Evolutionary conservation across 2,888 invertebrate species (phyloP).

Genomic region (Adela reaumurella): DNA sequence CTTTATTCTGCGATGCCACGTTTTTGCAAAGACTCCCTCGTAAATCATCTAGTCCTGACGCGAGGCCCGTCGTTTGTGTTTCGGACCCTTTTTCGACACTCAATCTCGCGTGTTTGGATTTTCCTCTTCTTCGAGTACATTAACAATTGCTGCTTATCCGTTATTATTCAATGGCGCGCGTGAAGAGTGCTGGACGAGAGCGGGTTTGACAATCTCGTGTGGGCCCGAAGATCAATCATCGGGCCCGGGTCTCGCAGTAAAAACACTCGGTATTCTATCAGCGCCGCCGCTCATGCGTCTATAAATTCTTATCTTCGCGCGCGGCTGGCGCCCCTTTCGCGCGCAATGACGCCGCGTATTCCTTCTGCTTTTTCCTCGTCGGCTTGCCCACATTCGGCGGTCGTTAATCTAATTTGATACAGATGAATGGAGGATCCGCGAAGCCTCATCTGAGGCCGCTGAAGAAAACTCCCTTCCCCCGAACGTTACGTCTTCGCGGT

Average conservation of each 20-base stretch:
- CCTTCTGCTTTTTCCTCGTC: slow-evolving; percentile 19
- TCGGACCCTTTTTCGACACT: neutral
- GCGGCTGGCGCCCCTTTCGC: slow-evolving; percentile 27
- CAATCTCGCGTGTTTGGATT: neutral
- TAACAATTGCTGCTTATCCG: neutral
- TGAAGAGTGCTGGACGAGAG: neutral
- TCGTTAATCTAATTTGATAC: neutral
- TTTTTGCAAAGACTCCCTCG: neutral
- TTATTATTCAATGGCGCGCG: neutral
- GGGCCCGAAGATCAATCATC: slow-evolving; percentile 31
- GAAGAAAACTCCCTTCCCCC: neutral
- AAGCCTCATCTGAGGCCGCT: too few relatives aligned
- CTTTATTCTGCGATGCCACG: neutral
- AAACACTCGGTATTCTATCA: slow-evolving; percentile 41
- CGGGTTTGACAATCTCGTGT: neutral
- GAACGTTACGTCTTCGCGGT: neutral
- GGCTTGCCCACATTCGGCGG: slow-evolving; percentile 10
- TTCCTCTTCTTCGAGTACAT: neutral
- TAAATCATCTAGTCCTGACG: neutral
- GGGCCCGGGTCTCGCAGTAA: slow-evolving; percentile 22
- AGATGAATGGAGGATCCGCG: neutral
- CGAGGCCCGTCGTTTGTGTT: neutral
- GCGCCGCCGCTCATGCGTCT: slow-evolving; percentile 34
- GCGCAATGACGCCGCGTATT: slow-evolving; percentile 39
- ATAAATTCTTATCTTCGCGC: slow-evolving; percentile 43